These are phyloP conservation scores for Hemitrygon akajei DNA, from an alignment of 2,797 vertebrate species.

Conservation along the genomic window DNA sequence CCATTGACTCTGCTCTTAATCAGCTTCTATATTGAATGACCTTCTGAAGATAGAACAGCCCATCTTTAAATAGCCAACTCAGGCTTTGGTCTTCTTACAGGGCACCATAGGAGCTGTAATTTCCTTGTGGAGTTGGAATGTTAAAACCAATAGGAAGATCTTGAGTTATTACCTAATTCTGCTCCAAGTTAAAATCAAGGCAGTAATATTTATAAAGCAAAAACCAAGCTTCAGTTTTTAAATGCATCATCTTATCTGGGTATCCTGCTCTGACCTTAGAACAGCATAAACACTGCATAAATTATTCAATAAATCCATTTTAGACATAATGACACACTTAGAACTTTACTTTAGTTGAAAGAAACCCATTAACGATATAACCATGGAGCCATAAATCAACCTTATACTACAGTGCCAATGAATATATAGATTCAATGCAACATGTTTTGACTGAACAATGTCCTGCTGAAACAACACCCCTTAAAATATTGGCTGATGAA, in stretches of 20 bases:
- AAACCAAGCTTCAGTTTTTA: not conserved
- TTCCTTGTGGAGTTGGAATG: not conserved
- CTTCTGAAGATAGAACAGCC: not conserved
- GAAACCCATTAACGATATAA: constrained; percentile 32
- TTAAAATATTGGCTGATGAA: constrained; percentile 6
- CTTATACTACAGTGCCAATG: not conserved
- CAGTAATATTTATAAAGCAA: not conserved
- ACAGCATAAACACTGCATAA: constrained; percentile 12
- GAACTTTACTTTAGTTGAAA: constrained; percentile 24
- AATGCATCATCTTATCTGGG: not conserved
- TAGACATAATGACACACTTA: constrained; percentile 33
- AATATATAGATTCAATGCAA: constrained; percentile 8
- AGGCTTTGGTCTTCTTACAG: not conserved
- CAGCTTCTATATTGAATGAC: not conserved
- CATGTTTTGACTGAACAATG: not conserved
- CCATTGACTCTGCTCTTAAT: not conserved
- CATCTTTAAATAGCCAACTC: not conserved
- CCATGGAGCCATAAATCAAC: constrained; percentile 15
- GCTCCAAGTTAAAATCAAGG: not conserved
- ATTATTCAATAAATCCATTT: constrained; percentile 33
- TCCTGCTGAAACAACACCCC: not conserved
- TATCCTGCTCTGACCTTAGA: constrained; percentile 11
- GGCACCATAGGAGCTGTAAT: not conserved
- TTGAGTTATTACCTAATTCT: not conserved
- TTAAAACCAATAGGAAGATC: not conserved